phyloP scores from a whole-genome alignment of 2,113 vertebrate species.

The Galemys pyrenaicus region DNA sequence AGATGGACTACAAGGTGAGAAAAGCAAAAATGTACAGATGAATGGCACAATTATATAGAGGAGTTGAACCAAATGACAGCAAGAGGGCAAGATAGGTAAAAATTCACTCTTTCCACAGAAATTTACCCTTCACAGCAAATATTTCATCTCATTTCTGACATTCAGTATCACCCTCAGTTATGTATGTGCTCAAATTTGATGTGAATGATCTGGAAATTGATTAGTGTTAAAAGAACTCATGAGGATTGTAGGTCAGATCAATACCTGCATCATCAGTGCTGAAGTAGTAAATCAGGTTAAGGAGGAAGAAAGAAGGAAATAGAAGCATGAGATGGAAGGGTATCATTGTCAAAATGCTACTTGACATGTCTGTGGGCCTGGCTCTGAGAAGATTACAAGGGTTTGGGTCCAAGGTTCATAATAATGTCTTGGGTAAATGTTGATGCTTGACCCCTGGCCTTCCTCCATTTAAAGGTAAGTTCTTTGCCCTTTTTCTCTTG shows the following conservation, averaged over 20 bases:
- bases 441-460: not conserved
- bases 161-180: conserved; percentile 40
- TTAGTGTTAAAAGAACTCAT: conserved; percentile 36
- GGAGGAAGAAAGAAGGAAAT: accelerated
- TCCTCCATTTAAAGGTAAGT: not conserved
- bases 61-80: not conserved
- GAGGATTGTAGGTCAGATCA: conserved; percentile 43
- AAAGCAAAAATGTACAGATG: not conserved
- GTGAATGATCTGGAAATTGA: conserved; percentile 39
- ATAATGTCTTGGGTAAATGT: not conserved
- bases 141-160: conserved; percentile 6
- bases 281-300: conserved; percentile 31
- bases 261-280: not conserved
- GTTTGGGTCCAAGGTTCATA: not conserved
- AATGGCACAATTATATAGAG: not conserved
- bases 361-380: not conserved
- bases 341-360: not conserved
- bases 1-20: not conserved
- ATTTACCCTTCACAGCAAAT: conserved; percentile 9
- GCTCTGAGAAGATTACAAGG: not conserved
- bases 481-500: not conserved
- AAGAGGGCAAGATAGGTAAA: not conserved
- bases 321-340: not conserved
- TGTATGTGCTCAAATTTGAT: conserved; percentile 46
- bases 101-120: not conserved